phyloP scores from a whole-genome alignment of 2,113 vertebrate genomes.

The Trogon melanurus region DNA sequence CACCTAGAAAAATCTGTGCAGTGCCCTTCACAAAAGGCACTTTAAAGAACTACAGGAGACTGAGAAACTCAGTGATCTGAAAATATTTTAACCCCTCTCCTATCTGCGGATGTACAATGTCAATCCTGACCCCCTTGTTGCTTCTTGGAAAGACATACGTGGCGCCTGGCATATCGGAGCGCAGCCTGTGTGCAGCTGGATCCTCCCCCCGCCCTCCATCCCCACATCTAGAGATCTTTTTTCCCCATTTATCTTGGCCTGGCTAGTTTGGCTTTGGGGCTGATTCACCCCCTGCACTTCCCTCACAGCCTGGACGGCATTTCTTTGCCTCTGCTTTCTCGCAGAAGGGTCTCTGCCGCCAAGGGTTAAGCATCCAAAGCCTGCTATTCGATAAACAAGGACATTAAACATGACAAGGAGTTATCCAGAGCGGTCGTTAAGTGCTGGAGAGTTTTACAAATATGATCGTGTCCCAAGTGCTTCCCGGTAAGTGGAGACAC shows the following conservation, averaged over 20 bases:
- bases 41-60: neutral
- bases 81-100: constrained; percentile 25
- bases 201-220: neutral
- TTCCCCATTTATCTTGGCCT: neutral
- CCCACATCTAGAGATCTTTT: neutral
- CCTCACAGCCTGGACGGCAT: neutral
- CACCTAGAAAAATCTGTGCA: constrained; percentile 3
- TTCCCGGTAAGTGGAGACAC: neutral
- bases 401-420: neutral
- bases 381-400: neutral
- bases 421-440: neutral
- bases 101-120: neutral
- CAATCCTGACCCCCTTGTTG: neutral
- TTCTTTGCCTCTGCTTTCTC: neutral
- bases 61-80: neutral
- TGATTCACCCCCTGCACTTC: neutral
- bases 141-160: neutral
- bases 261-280: neutral
- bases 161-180: neutral
- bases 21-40: neutral
- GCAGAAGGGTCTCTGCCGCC: neutral
- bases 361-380: neutral
- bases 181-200: neutral
- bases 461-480: neutral
- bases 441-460: neutral